Conservation (phyloP, 2,797 vertebrate genomes). For the Pseudochirops corinnae region DNA sequence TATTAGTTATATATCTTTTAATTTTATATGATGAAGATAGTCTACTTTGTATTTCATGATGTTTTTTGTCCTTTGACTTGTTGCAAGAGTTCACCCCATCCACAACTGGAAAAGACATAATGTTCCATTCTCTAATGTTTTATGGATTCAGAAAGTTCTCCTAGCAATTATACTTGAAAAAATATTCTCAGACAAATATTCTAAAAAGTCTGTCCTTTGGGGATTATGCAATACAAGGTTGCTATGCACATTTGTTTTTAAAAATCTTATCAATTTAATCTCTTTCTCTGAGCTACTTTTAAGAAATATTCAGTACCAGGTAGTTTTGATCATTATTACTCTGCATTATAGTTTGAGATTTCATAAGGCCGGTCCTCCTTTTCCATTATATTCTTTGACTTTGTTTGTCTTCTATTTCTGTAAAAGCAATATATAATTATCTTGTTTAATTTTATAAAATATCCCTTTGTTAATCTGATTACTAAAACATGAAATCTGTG, state of each 20-base stretch:
- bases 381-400: not conserved
- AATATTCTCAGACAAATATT: not conserved
- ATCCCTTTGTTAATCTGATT: not conserved
- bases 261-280: not conserved
- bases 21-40: not conserved
- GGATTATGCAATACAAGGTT: not conserved
- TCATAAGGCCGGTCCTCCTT: not conserved
- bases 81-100: not conserved
- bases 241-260: not conserved
- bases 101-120: not conserved
- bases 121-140: not conserved
- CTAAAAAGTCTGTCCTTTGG: not conserved
- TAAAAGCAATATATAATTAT: constrained; percentile 2
- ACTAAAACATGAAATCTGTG: not conserved
- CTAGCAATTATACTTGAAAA: not conserved
- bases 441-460: not conserved
- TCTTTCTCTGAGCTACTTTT: constrained; percentile 21
- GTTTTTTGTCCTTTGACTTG: not conserved
- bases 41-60: not conserved
- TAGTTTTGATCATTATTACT: not conserved
- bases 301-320: not conserved
- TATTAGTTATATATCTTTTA: not conserved
- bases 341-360: constrained; percentile 23
- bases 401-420: not conserved
- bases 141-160: not conserved